A percentile compares a stretch with the other conserved stretches of the same genome.
These are phyloP conservation scores for Chelonus formosanus DNA, from an alignment of 2,888 invertebrate genomes.

Conservation along the genomic window DNA sequence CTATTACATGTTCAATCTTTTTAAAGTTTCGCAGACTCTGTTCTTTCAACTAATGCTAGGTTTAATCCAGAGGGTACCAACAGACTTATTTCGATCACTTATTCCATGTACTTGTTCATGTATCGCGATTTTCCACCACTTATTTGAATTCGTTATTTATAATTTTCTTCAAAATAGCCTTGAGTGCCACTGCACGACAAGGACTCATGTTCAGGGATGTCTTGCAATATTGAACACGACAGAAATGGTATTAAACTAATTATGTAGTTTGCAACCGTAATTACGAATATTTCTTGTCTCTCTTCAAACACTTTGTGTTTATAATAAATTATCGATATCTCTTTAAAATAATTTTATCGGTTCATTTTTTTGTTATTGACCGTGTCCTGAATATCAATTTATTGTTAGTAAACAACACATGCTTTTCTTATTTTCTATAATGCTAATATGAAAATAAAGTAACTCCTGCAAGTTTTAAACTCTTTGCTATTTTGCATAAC, in stretches of 20 bases:
- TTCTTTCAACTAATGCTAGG: slow-evolving; percentile 17
- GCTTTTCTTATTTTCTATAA: no score
- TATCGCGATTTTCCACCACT: slow-evolving; percentile 23
- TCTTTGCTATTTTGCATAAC: no score
- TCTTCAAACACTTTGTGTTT: not conserved
- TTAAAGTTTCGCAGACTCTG: slow-evolving; percentile 1
- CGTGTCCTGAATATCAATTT: no score
- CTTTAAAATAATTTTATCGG: no score
- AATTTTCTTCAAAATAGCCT: slow-evolving; percentile 2
- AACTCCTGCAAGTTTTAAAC: no score
- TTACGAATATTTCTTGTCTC: not conserved
- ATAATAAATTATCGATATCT: not conserved
- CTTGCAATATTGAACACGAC: slow-evolving; percentile 14
- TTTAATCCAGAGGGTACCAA: slow-evolving; percentile 10
- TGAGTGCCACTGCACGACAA: not conserved
- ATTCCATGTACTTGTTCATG: slow-evolving; percentile 22
- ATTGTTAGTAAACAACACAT: no score
- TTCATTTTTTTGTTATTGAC: no score
- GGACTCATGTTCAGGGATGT: slow-evolving; percentile 15
- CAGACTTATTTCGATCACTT: slow-evolving; percentile 12
- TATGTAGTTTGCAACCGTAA: slow-evolving; percentile 8
- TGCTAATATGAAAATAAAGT: no score
- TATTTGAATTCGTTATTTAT: slow-evolving; percentile 19
- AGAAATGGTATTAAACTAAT: slow-evolving; percentile 9
- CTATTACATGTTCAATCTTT: slow-evolving; percentile 1